These are phyloP conservation scores for Lochmaea capreae DNA, from an alignment of 2,888 invertebrate genomes.

Conservation along the genomic window DNA sequence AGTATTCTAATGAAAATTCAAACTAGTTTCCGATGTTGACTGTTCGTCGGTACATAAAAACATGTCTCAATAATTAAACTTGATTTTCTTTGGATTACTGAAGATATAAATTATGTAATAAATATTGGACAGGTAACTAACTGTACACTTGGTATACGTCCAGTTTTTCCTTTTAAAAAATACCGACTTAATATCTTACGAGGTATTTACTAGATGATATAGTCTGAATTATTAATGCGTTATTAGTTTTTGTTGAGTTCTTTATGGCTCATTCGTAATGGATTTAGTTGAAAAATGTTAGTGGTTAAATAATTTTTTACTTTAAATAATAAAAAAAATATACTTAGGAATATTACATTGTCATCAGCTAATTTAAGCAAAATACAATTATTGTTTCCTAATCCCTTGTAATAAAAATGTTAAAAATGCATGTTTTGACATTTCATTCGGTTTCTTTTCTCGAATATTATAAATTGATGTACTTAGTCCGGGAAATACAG, in stretches of 20 bases:
- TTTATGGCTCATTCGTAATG: not conserved
- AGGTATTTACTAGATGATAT: slow-evolving; percentile 16
- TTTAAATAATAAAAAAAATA: not conserved
- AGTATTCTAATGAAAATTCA: slow-evolving; percentile 18
- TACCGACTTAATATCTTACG: slow-evolving; percentile 17
- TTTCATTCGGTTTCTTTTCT: too few relatives aligned
- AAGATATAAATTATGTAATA: slow-evolving; percentile 39
- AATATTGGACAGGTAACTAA: slow-evolving; percentile 37
- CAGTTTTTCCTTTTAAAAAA: slow-evolving; percentile 25
- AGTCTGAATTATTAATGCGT: slow-evolving; percentile 13
- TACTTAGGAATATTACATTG: not conserved
- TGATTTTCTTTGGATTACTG: slow-evolving; percentile 38
- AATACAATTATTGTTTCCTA: not conserved
- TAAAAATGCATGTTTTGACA: too few relatives aligned
- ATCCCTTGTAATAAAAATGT: too few relatives aligned
- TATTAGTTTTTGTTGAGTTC: slow-evolving; percentile 8
- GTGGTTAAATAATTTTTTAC: not conserved
- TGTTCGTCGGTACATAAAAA: slow-evolving; percentile 33
- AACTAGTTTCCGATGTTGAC: slow-evolving; percentile 37
- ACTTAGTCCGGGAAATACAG: too few relatives aligned
- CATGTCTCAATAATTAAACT: slow-evolving; percentile 43
- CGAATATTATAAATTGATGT: too few relatives aligned
- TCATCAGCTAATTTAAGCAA: not conserved
- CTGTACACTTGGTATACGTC: slow-evolving; percentile 28
- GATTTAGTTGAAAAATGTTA: not conserved